A percentile compares a stretch with the other conserved stretches of the same genome.
Conservation (phyloP, 37 sponge, comb jelly and placozoan genomes). For the Aplysina aerophoba region DNA sequence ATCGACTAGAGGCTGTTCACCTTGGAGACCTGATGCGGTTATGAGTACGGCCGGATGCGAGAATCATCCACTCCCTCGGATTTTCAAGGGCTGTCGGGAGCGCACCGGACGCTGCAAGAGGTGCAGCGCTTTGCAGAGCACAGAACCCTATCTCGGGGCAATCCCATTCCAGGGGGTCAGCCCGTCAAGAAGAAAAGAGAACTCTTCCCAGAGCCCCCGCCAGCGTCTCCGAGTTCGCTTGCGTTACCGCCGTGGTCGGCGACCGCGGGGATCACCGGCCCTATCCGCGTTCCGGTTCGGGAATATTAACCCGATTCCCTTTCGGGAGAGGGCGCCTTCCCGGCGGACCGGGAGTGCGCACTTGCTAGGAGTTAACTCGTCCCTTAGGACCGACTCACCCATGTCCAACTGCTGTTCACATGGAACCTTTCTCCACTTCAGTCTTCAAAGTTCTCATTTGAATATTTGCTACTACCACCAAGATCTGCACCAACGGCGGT, state of each 20-base stretch:
- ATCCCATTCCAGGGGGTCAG: conserved; percentile 66
- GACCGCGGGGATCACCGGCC: conserved; percentile 15
- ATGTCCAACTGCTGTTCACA: conserved; percentile 84
- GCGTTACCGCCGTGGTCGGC: conserved; percentile 42
- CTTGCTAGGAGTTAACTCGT: conserved; percentile 46
- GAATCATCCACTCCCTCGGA: conserved; percentile 61
- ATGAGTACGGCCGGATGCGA: conserved; percentile 68
- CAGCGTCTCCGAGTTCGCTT: conserved; percentile 61
- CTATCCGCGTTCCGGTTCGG: conserved; percentile 69
- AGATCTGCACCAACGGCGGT: conserved; percentile 83
- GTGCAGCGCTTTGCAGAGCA: conserved; percentile 70
- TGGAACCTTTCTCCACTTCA: conserved; percentile 88
- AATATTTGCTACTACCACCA: conserved; percentile 93
- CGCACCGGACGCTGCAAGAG: conserved; percentile 66
- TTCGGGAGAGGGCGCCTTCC: conserved; percentile 46
- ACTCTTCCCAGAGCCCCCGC: conserved; percentile 73
- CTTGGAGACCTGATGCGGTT: conserved; percentile 80
- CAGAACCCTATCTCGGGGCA: conserved; percentile 70
- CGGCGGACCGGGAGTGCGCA: conserved; percentile 14
- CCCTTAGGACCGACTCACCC: conserved; percentile 87
- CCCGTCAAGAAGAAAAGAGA: conserved; percentile 70
- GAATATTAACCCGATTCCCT: conserved; percentile 87
- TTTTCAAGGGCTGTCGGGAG: conserved; percentile 70
- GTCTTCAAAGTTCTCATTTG: conserved; percentile 83
- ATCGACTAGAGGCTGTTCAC: conserved; percentile 71